Evolutionary conservation across 2,797 vertebrate species (phyloP).

Genomic region (Iguana delicatissima): DNA sequence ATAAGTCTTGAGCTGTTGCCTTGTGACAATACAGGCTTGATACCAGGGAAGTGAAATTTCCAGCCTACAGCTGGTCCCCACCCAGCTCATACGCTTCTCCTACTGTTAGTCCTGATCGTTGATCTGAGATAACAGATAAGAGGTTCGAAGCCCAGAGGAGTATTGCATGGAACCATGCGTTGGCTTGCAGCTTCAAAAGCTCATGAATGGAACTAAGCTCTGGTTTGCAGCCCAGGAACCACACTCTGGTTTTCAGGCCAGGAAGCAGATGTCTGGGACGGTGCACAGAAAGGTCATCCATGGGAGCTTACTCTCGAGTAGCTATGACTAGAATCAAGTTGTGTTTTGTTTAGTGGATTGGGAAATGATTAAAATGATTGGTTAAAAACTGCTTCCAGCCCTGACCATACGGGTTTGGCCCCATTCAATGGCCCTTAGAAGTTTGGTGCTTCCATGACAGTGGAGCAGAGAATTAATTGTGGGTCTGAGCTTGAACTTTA

Average conservation of each 20-base stretch:
- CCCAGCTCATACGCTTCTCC: neutral
- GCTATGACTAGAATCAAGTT: neutral
- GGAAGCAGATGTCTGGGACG: no score
- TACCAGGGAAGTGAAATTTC: neutral
- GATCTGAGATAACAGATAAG: neutral
- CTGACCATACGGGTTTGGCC: neutral
- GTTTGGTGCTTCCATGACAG: no score
- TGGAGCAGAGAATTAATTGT: no score
- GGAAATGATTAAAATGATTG: neutral
- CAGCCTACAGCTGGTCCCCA: neutral
- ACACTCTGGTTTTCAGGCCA: no score
- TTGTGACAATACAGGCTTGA: neutral
- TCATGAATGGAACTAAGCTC: neutral
- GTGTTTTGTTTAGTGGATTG: neutral
- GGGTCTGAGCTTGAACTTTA: no score
- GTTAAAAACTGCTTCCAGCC: neutral
- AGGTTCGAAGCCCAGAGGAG: no score
- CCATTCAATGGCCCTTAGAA: no score
- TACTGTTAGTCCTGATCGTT: neutral
- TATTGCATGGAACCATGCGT: no score
- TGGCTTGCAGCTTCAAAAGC: no score
- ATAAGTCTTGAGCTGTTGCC: neutral
- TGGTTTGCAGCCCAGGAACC: neutral
- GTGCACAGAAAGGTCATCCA: neutral
- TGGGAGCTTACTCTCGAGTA: neutral